These are phyloP conservation scores for Cynoglossus semilaevis DNA, from an alignment of 2,113 vertebrate species.

Conservation along the genomic window DNA sequence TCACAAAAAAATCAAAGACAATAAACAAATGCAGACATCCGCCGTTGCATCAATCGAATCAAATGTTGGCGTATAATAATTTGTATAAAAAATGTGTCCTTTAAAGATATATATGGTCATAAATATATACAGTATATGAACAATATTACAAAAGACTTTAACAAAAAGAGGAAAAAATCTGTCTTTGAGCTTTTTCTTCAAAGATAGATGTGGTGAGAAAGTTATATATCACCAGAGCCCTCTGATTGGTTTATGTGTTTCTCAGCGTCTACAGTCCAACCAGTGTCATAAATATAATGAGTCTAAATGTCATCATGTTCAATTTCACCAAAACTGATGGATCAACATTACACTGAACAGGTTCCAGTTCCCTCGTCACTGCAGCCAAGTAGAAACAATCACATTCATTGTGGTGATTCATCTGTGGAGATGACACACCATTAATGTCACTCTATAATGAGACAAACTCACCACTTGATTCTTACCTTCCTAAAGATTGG, in stretches of 20 bases:
- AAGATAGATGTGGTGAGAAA: background rate
- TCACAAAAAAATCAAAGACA: too few species aligned
- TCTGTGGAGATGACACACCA: too few species aligned
- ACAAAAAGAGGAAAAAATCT: background rate
- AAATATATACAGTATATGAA: too few species aligned
- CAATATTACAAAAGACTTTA: background rate
- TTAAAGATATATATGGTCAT: too few species aligned
- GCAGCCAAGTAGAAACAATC: background rate
- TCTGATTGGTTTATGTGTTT: background rate
- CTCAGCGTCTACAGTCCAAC: background rate
- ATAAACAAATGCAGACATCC: too few species aligned
- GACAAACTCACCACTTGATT: conserved; percentile 19
- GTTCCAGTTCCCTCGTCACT: background rate
- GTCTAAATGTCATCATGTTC: background rate
- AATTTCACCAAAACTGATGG: background rate
- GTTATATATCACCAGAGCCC: background rate
- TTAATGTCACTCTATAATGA: background rate
- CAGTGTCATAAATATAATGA: background rate
- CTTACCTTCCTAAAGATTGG: conserved; percentile 26
- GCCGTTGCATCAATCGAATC: too few species aligned
- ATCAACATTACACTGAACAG: too few species aligned
- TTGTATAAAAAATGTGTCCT: too few species aligned
- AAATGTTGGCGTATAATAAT: too few species aligned
- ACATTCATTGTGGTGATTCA: background rate
- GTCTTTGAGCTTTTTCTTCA: background rate